Percentiles rank a stretch among this genome's conserved stretches.
Evolutionary conservation across 2,113 vertebrate species (phyloP).

Genomic region (Oplegnathus fasciatus): DNA sequence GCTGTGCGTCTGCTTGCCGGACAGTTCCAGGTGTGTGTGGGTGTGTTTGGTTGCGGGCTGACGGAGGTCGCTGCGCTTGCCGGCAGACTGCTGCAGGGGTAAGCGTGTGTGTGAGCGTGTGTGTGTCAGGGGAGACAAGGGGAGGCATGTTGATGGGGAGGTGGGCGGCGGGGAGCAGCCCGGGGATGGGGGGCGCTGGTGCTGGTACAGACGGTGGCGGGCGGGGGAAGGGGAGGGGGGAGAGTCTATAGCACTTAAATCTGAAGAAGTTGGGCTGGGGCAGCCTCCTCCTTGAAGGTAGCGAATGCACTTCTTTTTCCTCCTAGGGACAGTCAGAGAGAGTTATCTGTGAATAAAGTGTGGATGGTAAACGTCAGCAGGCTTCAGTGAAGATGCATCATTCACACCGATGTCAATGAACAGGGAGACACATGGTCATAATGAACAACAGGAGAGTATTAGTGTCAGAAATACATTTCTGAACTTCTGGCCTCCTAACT

Average conservation of each 20-base stretch:
- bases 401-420: slow-evolving; percentile 63
- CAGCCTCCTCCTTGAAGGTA: slow-evolving; percentile 98
- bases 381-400: slow-evolving; percentile 66
- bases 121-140: slow-evolving; percentile 70
- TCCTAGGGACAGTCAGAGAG: slow-evolving; percentile 97
- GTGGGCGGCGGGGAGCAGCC: slow-evolving; percentile 83
- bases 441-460: slow-evolving; percentile 11
- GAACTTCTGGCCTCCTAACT: background rate
- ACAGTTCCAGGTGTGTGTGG: slow-evolving; percentile 76
- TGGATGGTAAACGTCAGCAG: slow-evolving; percentile 87
- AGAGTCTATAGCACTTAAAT: slow-evolving; percentile 98
- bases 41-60: slow-evolving; percentile 60
- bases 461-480: slow-evolving; percentile 9
- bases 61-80: slow-evolving; percentile 73
- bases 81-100: slow-evolving; percentile 51
- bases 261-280: slow-evolving; percentile 97
- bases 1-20: slow-evolving; percentile 62
- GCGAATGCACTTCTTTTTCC: slow-evolving; percentile 99
- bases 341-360: slow-evolving; percentile 94
- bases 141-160: slow-evolving; percentile 77
- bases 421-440: slow-evolving; percentile 32
- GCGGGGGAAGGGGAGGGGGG: slow-evolving; percentile 84
- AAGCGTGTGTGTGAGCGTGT: slow-evolving; percentile 76
- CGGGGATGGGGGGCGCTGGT: slow-evolving; percentile 57
- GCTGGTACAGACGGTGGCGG: slow-evolving; percentile 73